Conservation (phyloP, 2,797 vertebrate species). For the Nothura maculosa region DNA sequence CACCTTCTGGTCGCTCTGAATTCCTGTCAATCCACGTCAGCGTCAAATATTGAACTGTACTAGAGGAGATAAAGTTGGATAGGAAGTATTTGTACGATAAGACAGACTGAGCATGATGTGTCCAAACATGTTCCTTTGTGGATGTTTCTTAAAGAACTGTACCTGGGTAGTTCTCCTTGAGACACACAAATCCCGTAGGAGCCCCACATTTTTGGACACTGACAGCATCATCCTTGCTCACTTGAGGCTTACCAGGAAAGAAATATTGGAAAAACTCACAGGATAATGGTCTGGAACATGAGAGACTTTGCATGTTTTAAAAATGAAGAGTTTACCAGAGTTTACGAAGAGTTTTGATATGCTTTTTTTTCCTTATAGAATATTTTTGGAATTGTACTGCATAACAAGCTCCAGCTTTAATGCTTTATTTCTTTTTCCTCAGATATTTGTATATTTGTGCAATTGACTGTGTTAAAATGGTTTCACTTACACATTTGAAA, state of each 20-base stretch:
- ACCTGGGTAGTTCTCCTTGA: neutral
- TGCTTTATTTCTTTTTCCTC: neutral
- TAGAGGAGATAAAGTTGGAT: neutral
- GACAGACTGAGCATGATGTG: neutral
- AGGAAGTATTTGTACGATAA: neutral
- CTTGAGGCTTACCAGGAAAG: neutral
- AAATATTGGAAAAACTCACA: neutral
- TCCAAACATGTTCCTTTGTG: neutral
- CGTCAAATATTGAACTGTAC: neutral
- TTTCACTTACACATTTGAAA: slow-evolving; percentile 8
- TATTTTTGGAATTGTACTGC: neutral
- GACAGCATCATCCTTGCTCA: neutral
- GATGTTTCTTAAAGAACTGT: neutral
- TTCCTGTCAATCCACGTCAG: neutral
- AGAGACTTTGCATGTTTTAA: neutral
- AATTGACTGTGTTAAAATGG: neutral
- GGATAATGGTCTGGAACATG: neutral
- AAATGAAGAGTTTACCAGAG: neutral
- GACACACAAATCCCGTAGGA: neutral
- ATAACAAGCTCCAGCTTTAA: neutral
- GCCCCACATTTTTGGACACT: neutral
- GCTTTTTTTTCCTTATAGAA: neutral
- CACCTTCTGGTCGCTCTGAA: neutral
- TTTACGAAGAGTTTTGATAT: neutral
- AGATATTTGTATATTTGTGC: neutral